phyloP scores from a whole-genome alignment of 1,140 invertebrate genomes.

The Hydropsyche tenuis region DNA sequence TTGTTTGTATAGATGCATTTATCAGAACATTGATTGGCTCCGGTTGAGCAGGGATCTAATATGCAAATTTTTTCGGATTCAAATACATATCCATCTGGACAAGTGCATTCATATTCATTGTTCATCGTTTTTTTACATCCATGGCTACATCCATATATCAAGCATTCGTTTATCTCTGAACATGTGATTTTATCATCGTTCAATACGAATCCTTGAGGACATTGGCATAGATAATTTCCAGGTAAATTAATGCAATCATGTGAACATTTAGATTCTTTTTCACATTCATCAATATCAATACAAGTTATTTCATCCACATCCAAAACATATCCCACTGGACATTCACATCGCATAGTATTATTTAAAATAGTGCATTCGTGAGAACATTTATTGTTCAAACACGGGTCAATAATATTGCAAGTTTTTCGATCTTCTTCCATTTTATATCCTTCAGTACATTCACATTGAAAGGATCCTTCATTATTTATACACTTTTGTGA shows the following conservation, averaged over 20 bases:
- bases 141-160: constrained; percentile 12
- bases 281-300: constrained; percentile 59
- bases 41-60: neutral
- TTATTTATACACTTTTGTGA: constrained; percentile 70
- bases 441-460: constrained; percentile 56
- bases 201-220: constrained; percentile 65
- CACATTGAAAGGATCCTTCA: constrained; percentile 65
- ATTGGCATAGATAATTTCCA: constrained; percentile 69
- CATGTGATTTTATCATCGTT: neutral
- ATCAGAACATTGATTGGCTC: neutral
- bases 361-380: constrained; percentile 52
- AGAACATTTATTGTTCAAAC: constrained; percentile 54
- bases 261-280: constrained; percentile 70
- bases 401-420: constrained; percentile 64
- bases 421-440: neutral
- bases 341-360: constrained; percentile 61
- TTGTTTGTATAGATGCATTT: neutral
- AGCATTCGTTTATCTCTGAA: neutral
- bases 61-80: constrained; percentile 14
- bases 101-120: constrained; percentile 11
- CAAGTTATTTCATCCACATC: constrained; percentile 55
- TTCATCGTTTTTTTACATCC: neutral
- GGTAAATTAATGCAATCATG: constrained; percentile 65
- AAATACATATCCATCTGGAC: neutral
- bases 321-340: constrained; percentile 65